These are phyloP conservation scores for Clostera curtula DNA, from an alignment of 2,888 invertebrate species.

Conservation along the genomic window DNA sequence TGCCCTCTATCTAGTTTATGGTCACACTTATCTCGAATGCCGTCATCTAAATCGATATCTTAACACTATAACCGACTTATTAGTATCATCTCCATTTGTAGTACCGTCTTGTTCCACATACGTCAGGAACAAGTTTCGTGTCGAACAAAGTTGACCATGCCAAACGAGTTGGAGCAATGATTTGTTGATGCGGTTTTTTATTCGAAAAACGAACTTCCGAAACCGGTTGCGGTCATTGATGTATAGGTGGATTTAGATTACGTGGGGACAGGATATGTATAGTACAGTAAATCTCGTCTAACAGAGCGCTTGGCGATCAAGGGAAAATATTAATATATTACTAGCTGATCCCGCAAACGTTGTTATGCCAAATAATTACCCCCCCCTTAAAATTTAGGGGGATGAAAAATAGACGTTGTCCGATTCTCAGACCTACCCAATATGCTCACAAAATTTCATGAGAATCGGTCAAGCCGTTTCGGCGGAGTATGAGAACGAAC, in stretches of 20 bases:
- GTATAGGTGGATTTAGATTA: conserved; percentile 15
- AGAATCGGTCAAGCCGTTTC: no score
- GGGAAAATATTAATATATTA: no score
- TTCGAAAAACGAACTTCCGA: conserved; percentile 25
- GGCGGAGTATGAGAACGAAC: no score
- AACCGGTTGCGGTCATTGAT: conserved; percentile 38
- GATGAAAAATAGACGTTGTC: no score
- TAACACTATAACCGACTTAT: conserved; percentile 42
- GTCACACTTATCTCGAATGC: conserved; percentile 18
- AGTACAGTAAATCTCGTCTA: no score
- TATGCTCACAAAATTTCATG: no score
- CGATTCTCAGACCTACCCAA: no score
- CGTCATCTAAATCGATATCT: conserved; percentile 21
- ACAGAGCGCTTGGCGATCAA: no score
- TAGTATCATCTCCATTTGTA: conserved; percentile 36
- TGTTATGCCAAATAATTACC: no score
- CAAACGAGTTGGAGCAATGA: conserved; percentile 23
- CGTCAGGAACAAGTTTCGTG: conserved; percentile 24
- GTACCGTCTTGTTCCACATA: conserved; percentile 35
- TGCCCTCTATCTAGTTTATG: conserved; percentile 13
- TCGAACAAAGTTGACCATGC: conserved; percentile 12
- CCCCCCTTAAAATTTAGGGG: no score
- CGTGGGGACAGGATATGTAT: conserved; percentile 9
- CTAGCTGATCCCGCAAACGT: no score
- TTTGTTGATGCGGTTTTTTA: conserved; percentile 37